Evolutionary conservation across 2,888 invertebrate genomes (phyloP).

Genomic region (Meteorus colon): DNA sequence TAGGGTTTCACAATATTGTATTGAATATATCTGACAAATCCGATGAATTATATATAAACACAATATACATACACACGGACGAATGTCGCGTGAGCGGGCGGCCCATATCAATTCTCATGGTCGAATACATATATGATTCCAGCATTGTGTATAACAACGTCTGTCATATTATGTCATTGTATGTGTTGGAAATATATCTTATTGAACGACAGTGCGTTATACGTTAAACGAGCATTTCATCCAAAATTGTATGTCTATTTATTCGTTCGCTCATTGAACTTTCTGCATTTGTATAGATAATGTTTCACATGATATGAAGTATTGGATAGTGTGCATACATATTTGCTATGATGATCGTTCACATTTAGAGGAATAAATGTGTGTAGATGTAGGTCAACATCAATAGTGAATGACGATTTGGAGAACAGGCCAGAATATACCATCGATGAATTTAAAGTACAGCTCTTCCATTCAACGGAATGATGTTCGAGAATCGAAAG

Average conservation of each 20-base stretch:
- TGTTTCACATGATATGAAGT: slow-evolving; percentile 9
- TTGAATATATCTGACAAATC: slow-evolving; percentile 17
- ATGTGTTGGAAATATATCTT: not conserved
- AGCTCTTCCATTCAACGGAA: not conserved
- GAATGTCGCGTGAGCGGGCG: slow-evolving; percentile 13
- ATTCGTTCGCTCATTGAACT: not conserved
- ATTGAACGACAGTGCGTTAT: not conserved
- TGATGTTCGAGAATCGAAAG: not conserved
- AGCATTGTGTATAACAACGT: not conserved
- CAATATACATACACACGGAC: not conserved
- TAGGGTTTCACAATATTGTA: not conserved
- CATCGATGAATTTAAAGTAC: slow-evolving; percentile 5
- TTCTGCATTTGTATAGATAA: not conserved
- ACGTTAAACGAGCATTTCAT: not conserved
- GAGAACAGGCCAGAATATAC: slow-evolving; percentile 5
- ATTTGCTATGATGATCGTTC: not conserved
- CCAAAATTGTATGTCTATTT: not conserved
- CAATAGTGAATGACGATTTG: slow-evolving; percentile 24
- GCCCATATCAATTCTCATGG: slow-evolving; percentile 22
- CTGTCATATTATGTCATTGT: not conserved
- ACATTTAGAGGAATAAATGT: not conserved
- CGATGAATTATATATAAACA: slow-evolving; percentile 40
- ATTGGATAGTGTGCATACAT: not conserved
- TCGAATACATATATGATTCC: not conserved
- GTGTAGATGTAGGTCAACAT: slow-evolving; percentile 10